Evolutionary conservation across 2,113 vertebrate species (phyloP), one percentile per base, ranked within the genome.

Genomic region (Etheostoma spectabile): DNA sequence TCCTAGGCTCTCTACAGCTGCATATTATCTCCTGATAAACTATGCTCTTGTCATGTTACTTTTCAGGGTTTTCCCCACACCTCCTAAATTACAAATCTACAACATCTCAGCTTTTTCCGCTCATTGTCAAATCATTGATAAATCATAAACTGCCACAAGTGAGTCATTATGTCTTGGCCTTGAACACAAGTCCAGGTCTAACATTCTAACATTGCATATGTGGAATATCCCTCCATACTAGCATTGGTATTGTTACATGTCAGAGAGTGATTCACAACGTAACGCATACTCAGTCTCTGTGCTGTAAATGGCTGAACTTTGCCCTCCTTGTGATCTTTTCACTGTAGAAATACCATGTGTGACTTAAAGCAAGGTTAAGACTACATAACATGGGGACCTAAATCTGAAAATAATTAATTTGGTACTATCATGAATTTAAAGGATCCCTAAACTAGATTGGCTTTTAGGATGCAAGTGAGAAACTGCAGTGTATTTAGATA

Each of bases 241-340:
- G 57, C 51, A 5, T 11, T n/a, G 46, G 2, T 53, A 5, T 57
- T 18, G n/a, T 60, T 51, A 55, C 52, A 53, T 4, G 53, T 11
- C 1, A 1, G 19, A 51, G 10, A 59, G 18, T 61, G 53, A 74
- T 67, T 70, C 82, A 70, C 48, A 59, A 30, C 11, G 46, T 52
- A 42, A 55, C 38, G 53, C 12, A 18, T 1, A 19, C 14, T 68
- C 45, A 49, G 1, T 19, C 27, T 67, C 7, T 13, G 30, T 46
- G 38, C 14, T 57, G 27, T 74, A 68, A 77, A 80, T 5, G 13
- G 56, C 27, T 77, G 80, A 62, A 66, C 67, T 88, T 77, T 89
- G 51, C 56, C 75, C 68, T 62, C 22, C 33, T 22, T 65, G 46
- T 74, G 4, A 30, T 62, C 33, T 27, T 55, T 42, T 19, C n/a